Percentiles rank a stretch among this genome's conserved stretches.
These are phyloP conservation scores for Seriola dumerili DNA, from an alignment of 2,113 vertebrate species.

Conservation along the genomic window DNA sequence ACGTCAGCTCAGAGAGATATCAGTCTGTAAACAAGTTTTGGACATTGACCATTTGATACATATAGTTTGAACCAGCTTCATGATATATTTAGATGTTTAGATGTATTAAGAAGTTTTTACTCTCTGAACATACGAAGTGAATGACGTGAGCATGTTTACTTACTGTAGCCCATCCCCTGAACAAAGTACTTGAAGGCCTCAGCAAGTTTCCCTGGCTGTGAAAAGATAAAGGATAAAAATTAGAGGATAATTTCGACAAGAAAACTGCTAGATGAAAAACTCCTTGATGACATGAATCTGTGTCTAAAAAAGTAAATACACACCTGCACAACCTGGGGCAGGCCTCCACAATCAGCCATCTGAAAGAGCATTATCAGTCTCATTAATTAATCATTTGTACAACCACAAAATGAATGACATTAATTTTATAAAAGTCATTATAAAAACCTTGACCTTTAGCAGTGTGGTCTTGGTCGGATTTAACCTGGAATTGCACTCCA, in stretches of 20 bases:
- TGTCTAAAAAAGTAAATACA: slow-evolving; percentile 1
- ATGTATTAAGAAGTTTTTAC: background rate
- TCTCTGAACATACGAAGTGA: background rate
- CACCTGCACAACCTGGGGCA: slow-evolving; percentile 98
- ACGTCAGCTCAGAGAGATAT: slow-evolving; percentile 44
- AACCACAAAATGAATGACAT: background rate
- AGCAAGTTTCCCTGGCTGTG: slow-evolving; percentile 87
- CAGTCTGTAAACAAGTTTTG: slow-evolving; percentile 34
- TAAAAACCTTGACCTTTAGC: slow-evolving; percentile 87
- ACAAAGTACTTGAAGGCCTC: slow-evolving; percentile 90
- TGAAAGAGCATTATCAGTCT: slow-evolving; percentile 64
- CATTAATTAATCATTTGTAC: background rate
- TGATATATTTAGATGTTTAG: background rate
- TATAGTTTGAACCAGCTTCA: background rate
- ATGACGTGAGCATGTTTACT: slow-evolving; percentile 62
- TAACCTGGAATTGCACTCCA: slow-evolving; percentile 98
- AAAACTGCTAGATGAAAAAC: background rate
- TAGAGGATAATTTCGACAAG: background rate
- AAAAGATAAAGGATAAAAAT: slow-evolving; percentile 25
- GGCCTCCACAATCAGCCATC: slow-evolving; percentile 98
- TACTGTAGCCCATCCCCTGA: slow-evolving; percentile 90
- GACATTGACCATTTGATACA: background rate
- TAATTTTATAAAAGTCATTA: background rate
- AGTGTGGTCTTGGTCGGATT: slow-evolving; percentile 95
- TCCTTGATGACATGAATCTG: background rate